Conservation (phyloP, 2,797 vertebrate species). For the Neoniphon sammara region DNA sequence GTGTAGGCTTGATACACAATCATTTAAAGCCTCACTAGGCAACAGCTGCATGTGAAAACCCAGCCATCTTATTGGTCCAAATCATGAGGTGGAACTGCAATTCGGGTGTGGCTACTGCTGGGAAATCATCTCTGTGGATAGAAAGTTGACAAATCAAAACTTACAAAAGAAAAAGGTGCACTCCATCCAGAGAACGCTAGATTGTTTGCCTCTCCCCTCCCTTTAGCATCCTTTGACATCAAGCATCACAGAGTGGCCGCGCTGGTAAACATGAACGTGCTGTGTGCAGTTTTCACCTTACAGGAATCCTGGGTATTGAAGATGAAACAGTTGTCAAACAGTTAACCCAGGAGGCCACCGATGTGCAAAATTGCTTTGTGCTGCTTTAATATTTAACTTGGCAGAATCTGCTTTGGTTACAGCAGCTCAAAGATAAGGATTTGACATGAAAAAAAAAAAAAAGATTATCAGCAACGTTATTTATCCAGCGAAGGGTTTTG, state of each 20-base stretch:
- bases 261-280: neutral
- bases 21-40: neutral
- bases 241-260: constrained; percentile 16
- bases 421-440: neutral
- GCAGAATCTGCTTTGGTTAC: neutral
- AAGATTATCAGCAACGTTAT: neutral
- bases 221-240: neutral
- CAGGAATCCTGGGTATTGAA: neutral
- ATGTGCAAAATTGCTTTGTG: too few relatives aligned
- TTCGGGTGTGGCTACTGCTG: too few relatives aligned
- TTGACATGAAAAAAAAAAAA: neutral
- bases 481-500: neutral
- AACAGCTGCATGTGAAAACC: neutral
- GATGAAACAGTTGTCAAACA: constrained; percentile 1
- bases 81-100: neutral
- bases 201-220: neutral
- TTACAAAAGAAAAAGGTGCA: too few relatives aligned
- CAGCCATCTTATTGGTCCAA: neutral
- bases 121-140: too few relatives aligned
- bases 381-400: neutral
- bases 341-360: neutral
- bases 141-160: too few relatives aligned
- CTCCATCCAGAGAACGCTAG: too few relatives aligned
- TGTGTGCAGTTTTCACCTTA: neutral
- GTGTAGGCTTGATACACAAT: constrained; percentile 4